Conservation (phyloP, 2,797 vertebrate species). For the Xenops minutus region DNA sequence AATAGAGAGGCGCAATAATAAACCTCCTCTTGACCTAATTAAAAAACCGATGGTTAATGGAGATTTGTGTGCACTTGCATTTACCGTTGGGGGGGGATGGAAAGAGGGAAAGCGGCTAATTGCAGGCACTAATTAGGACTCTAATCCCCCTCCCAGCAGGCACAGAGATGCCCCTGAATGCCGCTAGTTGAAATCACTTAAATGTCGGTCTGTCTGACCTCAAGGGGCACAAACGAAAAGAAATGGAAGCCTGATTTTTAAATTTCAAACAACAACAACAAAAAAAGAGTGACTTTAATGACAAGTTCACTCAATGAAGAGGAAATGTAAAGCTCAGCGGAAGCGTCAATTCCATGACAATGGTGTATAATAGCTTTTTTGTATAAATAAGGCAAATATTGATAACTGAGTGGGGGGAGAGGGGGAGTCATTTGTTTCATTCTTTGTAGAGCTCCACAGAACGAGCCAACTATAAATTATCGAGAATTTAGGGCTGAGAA, state of each 20-base stretch:
- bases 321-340: conserved; percentile 56
- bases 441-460: conserved; percentile 44
- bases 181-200: conserved; percentile 3
- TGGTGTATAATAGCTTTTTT: conserved; percentile 46
- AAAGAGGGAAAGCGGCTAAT: conserved; percentile 29
- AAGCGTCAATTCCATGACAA: conserved; percentile 38
- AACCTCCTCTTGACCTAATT: conserved; percentile 33
- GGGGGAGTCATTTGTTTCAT: conserved; percentile 22
- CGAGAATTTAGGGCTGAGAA: conserved; percentile 61
- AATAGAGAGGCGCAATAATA: conserved; percentile 10
- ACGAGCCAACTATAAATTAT: conserved; percentile 64
- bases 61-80: background rate
- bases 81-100: background rate
- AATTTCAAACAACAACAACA: background rate
- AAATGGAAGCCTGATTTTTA: conserved; percentile 30
- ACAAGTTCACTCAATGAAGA: conserved; percentile 42
- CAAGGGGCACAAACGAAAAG: conserved; percentile 40
- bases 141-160: conserved; percentile 61
- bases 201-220: conserved; percentile 41
- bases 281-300: conserved; percentile 28
- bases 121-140: conserved; percentile 49
- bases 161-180: conserved; percentile 37
- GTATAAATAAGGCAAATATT: conserved; percentile 47
- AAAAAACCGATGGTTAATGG: conserved; percentile 12
- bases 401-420: background rate